Evolutionary conservation across 2,797 vertebrate species (phyloP), one percentile per base, ranked within the genome.

Genomic region (Xiphophorus birchmanni): DNA sequence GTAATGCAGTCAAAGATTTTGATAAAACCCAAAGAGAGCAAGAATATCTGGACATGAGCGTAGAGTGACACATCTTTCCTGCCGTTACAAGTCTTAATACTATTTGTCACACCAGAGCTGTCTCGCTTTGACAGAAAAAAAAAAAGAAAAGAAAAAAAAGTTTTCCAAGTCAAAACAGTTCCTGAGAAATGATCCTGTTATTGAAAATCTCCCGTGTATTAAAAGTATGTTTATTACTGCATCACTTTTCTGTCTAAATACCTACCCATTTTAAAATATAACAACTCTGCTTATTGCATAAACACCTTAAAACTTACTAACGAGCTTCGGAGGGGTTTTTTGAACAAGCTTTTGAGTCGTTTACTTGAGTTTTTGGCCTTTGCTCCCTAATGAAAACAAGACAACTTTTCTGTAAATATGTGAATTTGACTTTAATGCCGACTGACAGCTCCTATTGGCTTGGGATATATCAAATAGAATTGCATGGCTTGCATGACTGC

Each of bases 391-490:
- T 93, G 95, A 95, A 91, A 93, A 90, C 89, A 91, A 86, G 82
- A 82, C 85, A 93, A 94, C 93, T 91, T 94, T 95, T 93, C 90
- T 90, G 93, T 94, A 95, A 95, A 95, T 94, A 95, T 86, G 89
- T 85, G 92, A 91, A 91, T 92, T 74, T 91, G 92, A 92, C 89
- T 91, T 88, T 93, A 94, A 95, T 95, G 90, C 92, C 93, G 91
- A 94, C 89, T 94, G 95, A 95, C 95, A 95, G 95, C 91, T 90
- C 80, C 85, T 93, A 93, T 94, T 93, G 91, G 92, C 94, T 94
- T 85, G 93, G 95, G 93, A 93, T 88, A 42, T 95, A 95, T 96
- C 95, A 96, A 96, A 96, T 94, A 92, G 95, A 95, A 95, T 95
- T 78, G 90, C 92, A 91, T 92, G 93, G 93, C 92, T 96, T 95